These are phyloP conservation scores for Isaurus tuberculatus DNA, from an alignment of 92 coral and sea anemone genomes.

Conservation along the genomic window DNA sequence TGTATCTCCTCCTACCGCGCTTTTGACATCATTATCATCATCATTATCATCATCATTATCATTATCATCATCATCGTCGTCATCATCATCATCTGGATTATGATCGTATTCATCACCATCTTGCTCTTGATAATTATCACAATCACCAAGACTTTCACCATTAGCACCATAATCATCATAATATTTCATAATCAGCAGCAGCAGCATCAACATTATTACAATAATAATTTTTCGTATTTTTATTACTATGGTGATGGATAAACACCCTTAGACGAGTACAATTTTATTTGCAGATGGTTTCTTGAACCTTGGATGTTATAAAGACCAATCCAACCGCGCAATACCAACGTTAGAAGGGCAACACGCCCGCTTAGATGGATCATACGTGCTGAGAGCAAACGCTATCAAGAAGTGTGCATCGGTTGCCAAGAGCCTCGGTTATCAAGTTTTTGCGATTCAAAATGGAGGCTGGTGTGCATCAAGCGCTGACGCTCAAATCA, in stretches of 20 bases:
- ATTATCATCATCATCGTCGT: too few species aligned
- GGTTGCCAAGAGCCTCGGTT: constrained; percentile 34
- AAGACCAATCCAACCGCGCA: constrained; percentile 32
- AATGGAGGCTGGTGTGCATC: constrained; percentile 55
- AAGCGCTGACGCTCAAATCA: constrained; percentile 21
- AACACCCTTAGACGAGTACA: too few species aligned
- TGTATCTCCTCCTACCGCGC: too few species aligned
- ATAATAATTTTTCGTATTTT: background rate
- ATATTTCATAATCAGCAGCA: too few species aligned
- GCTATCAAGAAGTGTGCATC: constrained; percentile 39
- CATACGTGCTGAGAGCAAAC: constrained; percentile 4
- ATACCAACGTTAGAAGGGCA: constrained; percentile 51
- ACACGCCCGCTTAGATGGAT: constrained; percentile 42
- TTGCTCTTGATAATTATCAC: too few species aligned
- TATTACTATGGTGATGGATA: background rate
- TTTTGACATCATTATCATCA: too few species aligned
- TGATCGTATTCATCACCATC: too few species aligned
- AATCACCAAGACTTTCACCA: too few species aligned
- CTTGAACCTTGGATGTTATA: constrained; percentile 34
- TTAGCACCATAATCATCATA: too few species aligned
- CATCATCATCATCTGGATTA: too few species aligned
- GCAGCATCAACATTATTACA: too few species aligned
- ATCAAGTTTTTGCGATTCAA: constrained; percentile 50
- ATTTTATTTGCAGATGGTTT: background rate
- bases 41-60: too few species aligned